Base-by-base conservation (phyloP, 2,797 vertebrate species). In the Malurus leucopterus region DNA sequence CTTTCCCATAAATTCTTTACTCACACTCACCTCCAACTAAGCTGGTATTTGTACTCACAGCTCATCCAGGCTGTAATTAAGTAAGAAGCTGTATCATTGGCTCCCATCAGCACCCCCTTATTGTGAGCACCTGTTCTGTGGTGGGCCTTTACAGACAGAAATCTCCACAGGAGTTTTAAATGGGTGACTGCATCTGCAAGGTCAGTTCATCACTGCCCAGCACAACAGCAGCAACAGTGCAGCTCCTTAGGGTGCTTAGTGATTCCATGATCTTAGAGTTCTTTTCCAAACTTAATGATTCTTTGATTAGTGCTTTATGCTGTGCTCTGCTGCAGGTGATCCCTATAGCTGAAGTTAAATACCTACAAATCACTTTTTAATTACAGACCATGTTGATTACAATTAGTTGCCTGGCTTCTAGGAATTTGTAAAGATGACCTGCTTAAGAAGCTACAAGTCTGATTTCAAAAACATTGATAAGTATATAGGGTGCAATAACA, bases 1-100 rank as follows among this genome's bases (percentile, higher is more conserved):
- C 0, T 0, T 4, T 3, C 5, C 3, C 26, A 4, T 2, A 32
- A 20, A 3, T 3, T 17, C 23, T 11, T 21, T 6, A 4, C 2
- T 16, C 4, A 41, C 3, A 10, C 9, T 9, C 27, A 55, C 3
- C 6, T 2, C 7, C 0, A 5, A 0, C 22, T 19, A 20, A 36
- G 38, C 54, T 24, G 1, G 1, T 67, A 63, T 79, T 91, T 94
- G 3, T 86, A 82, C 40, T n/a, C 20, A 2, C 5, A 5, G n/a
- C 27, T 40, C 8, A 13, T 34, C 26, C 40, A 21, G 57, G 6
- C 15, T 19, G 10, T 9, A 83, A 73, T 92, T 78, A 85, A 61
- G 36, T 18, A 77, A 71, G 55, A 74, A 68, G 38, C 41, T 49
- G 1, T 13, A 55, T 51, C 47, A 58, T 54, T 26, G 24, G 32